A percentile compares a stretch with the other conserved stretches of the same genome.
These are phyloP conservation scores for Penaeus japonicus DNA, from an alignment of 1,140 invertebrate species.

Conservation along the genomic window DNA sequence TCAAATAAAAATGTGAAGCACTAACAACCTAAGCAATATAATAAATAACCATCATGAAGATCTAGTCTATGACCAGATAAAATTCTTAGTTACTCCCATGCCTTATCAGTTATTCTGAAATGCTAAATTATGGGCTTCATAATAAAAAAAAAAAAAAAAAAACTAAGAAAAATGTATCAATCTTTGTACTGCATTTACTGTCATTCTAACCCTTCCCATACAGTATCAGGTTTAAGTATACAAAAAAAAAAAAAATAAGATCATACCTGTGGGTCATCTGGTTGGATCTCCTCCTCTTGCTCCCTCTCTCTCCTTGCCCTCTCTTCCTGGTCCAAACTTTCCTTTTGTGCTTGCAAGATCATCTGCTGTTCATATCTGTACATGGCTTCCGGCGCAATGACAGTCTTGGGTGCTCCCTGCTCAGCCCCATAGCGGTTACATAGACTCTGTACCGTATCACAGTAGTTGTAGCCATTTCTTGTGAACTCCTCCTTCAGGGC, in stretches of 20 bases:
- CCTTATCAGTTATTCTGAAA: no score
- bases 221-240: no score
- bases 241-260: neutral
- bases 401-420: slow-evolving; percentile 41
- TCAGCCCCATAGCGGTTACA: slow-evolving; percentile 16
- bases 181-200: no score
- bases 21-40: no score
- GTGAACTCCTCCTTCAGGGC: slow-evolving; percentile 38
- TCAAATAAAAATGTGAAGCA: no score
- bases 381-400: slow-evolving; percentile 39
- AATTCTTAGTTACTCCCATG: no score
- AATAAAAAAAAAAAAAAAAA: no score
- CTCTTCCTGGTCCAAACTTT: slow-evolving; percentile 17
- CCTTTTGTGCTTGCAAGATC: slow-evolving; percentile 23
- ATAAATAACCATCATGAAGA: no score
- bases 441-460: slow-evolving; percentile 4
- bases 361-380: slow-evolving; percentile 39
- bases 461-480: slow-evolving; percentile 28
- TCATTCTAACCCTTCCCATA: no score
- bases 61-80: no score
- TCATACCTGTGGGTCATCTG: slow-evolving; percentile 47
- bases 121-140: no score
- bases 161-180: no score
- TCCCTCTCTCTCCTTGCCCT: neutral
- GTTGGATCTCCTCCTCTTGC: neutral